Evolutionary conservation across 2,113 vertebrate genomes (phyloP), one percentile per base, ranked within the genome.

Genomic region (Nannobrachium achirus): DNA sequence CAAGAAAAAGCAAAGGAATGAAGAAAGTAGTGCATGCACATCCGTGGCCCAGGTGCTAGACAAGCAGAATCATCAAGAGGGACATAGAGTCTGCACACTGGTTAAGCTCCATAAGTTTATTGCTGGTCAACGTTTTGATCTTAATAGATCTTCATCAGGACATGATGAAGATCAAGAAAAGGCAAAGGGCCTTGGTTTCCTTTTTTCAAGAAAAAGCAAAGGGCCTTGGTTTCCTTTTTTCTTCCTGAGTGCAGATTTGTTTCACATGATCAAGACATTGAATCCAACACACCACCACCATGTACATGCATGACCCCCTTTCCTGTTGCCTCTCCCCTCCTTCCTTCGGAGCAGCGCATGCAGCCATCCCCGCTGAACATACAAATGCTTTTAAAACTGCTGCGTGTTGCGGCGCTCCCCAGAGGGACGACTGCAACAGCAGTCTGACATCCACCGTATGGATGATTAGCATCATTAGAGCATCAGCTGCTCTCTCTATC

Each of bases 381-480:
- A 78, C 61, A 76, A 79, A 78, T 0, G 44, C 79, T 80, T 78
- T 78, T 74, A 62, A 84, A 87, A 55, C 63, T 18, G 52, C 57
- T 62, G 49, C 62, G n/a, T 80, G 75, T 63, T 81, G 45, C 25
- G 3, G 15, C 56, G 4, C 18, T 75, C 75, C 81, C 83, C 63
- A 8, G 59, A 68, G 83, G 58, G 56, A 16, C 51, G 42, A 46
- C 72, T 77, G 71, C 64, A 71, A 68, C 72, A 62, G 76, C 75
- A 72, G 69, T 69, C 78, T 77, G 82, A 84, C 75, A 85, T 75
- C 78, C 62, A 33, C 73, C 65, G 62, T 85, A 72, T 83, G 76
- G 76, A 78, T 74, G 75, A 88, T 90, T 85, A 85, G 75, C 79
- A 73, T 80, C 77, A 84, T 88, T 86, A 82, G 75, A 65, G 79